Base-by-base conservation (phyloP, 2,888 invertebrate species). In the Prostheceraeus crozeri region DNA sequence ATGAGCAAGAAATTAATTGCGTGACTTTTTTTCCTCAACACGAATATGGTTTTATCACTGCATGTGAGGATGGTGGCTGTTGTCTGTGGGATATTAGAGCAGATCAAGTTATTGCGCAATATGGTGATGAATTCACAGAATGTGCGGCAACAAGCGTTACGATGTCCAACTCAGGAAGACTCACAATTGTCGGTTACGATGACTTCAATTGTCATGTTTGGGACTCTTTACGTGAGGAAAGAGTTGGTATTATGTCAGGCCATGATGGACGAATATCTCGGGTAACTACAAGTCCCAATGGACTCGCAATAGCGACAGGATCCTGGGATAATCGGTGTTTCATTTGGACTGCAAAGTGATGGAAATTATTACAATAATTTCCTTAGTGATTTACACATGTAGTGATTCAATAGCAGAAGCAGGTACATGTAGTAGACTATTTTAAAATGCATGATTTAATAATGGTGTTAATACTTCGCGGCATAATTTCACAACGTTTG, bases 1-100 rank as follows among this genome's bases (percentile, higher is more conserved):
- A 90, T 71, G 84, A 84, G 63, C 84, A 86, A 56, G 89, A 90
- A 70, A 89, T 90, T 27, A 89, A 89, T 77, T 88, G 88, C 59
- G 86, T 87, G 69, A 85, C 84, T 73, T 87, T 87, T 88, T 89
- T 82, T 73, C 89, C 89, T 77, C 23, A 61, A 28, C 84, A 84
- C 67, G 87, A 87, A 1, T 81, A 83, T 66, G 84, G 83, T 3
- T 89, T 90, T 71, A 87, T 84, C 21, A 87, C 89, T 1, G 87
- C 85, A 0, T 89, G 89, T 0, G 90, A 90, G 76, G 90, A 90
- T 74, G 88, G 89, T 77, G 86, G 87, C 0, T 86, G 88, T 0
- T 82, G 89, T 33, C 77, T 89, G 64, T 90, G 87, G 77, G 90
- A 90, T 72, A 81, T 90, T 57, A 82, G 90, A 67, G 83, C 87